These are phyloP conservation scores for Mizuhopecten yessoensis DNA, from an alignment of 1,140 invertebrate genomes.

Conservation along the genomic window DNA sequence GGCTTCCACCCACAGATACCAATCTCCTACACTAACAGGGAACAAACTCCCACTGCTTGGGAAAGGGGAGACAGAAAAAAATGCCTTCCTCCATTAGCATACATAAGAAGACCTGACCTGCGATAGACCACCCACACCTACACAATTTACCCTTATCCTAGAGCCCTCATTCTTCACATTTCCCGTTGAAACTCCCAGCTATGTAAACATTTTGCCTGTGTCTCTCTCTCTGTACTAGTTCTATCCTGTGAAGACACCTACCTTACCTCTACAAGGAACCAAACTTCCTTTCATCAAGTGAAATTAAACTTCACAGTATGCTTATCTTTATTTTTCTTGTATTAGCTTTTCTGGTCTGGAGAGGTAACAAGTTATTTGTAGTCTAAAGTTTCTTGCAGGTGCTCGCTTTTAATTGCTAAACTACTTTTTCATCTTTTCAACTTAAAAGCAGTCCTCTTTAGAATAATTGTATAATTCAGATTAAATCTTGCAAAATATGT, in stretches of 20 bases:
- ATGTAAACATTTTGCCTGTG: background rate
- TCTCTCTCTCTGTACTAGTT: conserved; percentile 4
- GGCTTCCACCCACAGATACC: background rate
- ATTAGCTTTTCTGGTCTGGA: background rate
- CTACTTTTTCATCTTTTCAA: conserved; percentile 17
- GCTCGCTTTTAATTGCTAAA: background rate
- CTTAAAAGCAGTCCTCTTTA: background rate
- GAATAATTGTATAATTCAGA: background rate
- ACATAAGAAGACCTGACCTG: background rate
- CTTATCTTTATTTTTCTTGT: background rate
- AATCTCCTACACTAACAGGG: background rate
- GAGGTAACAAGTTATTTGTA: conserved; percentile 1
- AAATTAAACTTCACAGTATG: conserved; percentile 7
- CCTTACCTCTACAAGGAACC: background rate
- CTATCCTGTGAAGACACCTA: background rate
- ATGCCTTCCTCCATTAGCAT: background rate
- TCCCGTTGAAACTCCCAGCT: background rate
- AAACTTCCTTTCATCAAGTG: background rate
- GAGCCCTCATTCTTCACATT: conserved; percentile 29
- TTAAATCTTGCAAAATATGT: background rate
- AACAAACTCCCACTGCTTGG: background rate
- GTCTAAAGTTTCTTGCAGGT: background rate
- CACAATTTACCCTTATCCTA: background rate
- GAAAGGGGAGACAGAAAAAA: conserved; percentile 31
- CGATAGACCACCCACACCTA: background rate